These are phyloP conservation scores for Hyperoplus lanceolatus DNA, from an alignment of 2,797 vertebrate species.

Conservation along the genomic window DNA sequence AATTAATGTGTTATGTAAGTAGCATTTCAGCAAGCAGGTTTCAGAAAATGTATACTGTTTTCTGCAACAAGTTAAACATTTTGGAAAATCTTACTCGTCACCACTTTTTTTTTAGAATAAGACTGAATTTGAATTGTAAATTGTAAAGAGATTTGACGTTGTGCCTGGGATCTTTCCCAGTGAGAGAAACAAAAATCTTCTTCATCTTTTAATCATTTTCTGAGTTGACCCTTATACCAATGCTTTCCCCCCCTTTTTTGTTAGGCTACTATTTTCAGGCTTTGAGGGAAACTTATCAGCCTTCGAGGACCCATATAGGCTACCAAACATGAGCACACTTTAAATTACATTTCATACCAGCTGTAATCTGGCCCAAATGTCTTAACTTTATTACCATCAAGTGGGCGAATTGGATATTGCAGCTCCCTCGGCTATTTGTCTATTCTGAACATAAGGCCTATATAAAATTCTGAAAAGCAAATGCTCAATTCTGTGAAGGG, in stretches of 20 bases:
- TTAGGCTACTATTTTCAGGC: not conserved
- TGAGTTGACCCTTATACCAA: not conserved
- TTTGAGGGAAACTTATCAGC: constrained; percentile 4
- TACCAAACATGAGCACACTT: constrained; percentile 3
- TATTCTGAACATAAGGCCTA: not conserved
- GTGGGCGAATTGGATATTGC: constrained; percentile 44
- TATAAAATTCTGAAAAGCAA: not conserved
- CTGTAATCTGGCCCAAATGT: constrained; percentile 1
- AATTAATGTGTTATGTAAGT: not conserved
- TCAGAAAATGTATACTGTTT: not conserved
- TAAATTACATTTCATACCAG: not conserved
- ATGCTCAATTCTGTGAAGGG: not conserved
- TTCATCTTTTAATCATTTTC: not conserved
- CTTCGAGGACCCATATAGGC: not conserved
- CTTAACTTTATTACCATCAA: constrained; percentile 46
- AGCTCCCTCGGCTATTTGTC: not conserved
- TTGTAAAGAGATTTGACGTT: not conserved
- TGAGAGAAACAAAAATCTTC: not conserved
- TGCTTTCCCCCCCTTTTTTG: not conserved
- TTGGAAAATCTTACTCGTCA: not conserved
- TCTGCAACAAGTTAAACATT: not conserved
- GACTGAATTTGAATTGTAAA: not conserved
- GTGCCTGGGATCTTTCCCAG: not conserved
- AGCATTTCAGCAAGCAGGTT: not conserved
- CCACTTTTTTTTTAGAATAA: not conserved